Percentiles rank a stretch among this genome's conserved stretches.
phyloP scores from a whole-genome alignment of 1,140 invertebrate species.

The Colletes latitarsis region DNA sequence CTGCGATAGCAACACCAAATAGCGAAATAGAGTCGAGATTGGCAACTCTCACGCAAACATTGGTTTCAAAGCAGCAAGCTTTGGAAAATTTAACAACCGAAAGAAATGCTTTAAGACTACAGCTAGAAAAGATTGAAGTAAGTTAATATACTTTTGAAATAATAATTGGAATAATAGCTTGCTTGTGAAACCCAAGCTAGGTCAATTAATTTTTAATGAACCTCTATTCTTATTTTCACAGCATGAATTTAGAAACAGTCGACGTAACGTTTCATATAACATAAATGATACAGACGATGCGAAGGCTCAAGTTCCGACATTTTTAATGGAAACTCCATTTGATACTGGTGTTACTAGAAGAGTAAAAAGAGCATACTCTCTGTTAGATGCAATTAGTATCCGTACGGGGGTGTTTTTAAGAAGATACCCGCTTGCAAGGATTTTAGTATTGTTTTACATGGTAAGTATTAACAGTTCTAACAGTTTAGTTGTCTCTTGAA shows the following conservation, averaged over 20 bases:
- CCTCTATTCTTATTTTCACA: constrained; percentile 65
- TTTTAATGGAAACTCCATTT: constrained; percentile 89
- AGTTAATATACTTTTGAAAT: constrained; percentile 50
- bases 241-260: constrained; percentile 81
- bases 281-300: constrained; percentile 86
- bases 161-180: too few species aligned
- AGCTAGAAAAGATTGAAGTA: constrained; percentile 90
- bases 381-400: constrained; percentile 89
- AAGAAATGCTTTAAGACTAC: constrained; percentile 89
- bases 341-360: constrained; percentile 89
- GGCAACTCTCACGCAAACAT: constrained; percentile 87
- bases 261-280: constrained; percentile 77
- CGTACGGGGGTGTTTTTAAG: constrained; percentile 90
- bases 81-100: constrained; percentile 90
- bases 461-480: constrained; percentile 74
- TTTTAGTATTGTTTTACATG: constrained; percentile 90
- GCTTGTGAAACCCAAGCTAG: too few species aligned
- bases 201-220: background rate
- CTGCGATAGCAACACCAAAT: constrained; percentile 81
- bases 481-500: background rate
- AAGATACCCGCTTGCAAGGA: constrained; percentile 90
- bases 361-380: constrained; percentile 90
- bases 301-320: constrained; percentile 86
- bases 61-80: constrained; percentile 90
- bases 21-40: constrained; percentile 86